Conservation (phyloP, 2,113 vertebrate species). For the Panurus biarmicus region DNA sequence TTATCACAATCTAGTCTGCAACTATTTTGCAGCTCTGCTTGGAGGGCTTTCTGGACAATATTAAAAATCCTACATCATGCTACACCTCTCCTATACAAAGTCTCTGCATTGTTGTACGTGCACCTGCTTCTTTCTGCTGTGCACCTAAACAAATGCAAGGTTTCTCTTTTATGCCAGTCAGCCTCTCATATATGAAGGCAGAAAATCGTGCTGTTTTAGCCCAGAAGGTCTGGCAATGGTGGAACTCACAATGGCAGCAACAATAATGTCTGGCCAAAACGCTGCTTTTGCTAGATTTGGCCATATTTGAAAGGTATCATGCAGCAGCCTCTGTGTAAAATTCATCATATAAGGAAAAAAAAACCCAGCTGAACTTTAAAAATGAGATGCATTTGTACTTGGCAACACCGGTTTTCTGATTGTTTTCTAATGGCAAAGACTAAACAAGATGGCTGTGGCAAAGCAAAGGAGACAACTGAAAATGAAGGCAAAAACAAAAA, state of each 20-base stretch:
- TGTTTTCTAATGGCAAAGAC: slow-evolving; percentile 40
- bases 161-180: neutral
- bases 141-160: neutral
- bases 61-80: neutral
- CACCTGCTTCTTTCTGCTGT: slow-evolving; percentile 7
- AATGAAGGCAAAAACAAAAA: slow-evolving; percentile 45
- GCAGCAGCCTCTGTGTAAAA: neutral
- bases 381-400: slow-evolving; percentile 37
- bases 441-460: slow-evolving; percentile 37
- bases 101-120: neutral
- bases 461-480: slow-evolving; percentile 38
- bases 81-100: neutral
- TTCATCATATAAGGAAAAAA: neutral
- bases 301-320: slow-evolving; percentile 10
- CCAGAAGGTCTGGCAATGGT: neutral
- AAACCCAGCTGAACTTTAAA: slow-evolving; percentile 10
- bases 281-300: neutral
- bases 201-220: neutral
- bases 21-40: neutral
- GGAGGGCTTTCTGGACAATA: neutral
- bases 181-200: neutral
- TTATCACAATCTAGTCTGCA: neutral
- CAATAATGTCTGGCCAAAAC: neutral
- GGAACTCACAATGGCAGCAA: neutral
- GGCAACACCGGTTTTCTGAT: slow-evolving; percentile 9